Evolutionary conservation across 2,888 invertebrate genomes (phyloP).

Genomic region (Lydus trimaculatus): DNA sequence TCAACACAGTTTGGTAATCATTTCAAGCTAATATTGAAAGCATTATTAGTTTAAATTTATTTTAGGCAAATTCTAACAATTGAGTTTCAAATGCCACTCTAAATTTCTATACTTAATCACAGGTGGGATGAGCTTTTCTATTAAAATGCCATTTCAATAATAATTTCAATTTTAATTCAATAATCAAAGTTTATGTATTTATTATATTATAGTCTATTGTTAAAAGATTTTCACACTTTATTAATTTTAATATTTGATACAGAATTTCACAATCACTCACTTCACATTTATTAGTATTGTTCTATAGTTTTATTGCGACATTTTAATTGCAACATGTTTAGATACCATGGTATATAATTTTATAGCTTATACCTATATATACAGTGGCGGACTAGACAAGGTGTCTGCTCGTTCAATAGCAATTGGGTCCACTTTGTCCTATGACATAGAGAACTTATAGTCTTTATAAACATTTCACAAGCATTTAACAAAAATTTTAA

Average conservation of each 20-base stretch:
- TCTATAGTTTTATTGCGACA: not conserved
- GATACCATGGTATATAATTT: too few relatives aligned
- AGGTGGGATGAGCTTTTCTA: not conserved
- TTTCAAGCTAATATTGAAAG: not conserved
- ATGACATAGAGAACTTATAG: too few relatives aligned
- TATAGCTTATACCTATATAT: too few relatives aligned
- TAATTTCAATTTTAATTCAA: not conserved
- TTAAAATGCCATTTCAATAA: not conserved
- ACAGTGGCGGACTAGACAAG: too few relatives aligned
- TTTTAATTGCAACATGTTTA: not conserved
- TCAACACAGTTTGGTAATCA: not conserved
- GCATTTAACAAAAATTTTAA: too few relatives aligned
- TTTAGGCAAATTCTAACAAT: not conserved
- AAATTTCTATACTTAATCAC: not conserved
- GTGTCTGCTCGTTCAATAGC: too few relatives aligned
- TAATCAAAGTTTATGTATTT: not conserved
- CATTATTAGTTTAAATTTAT: not conserved
- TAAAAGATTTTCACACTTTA: not conserved
- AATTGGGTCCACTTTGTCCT: too few relatives aligned
- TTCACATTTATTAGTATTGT: not conserved
- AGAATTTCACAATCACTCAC: not conserved
- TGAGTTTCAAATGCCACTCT: not conserved
- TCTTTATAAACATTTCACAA: too few relatives aligned
- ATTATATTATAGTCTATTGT: not conserved
- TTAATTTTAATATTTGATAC: not conserved